phyloP scores from a whole-genome alignment of 2,797 vertebrate genomes.

The Paedocypris micromegethes region DNA sequence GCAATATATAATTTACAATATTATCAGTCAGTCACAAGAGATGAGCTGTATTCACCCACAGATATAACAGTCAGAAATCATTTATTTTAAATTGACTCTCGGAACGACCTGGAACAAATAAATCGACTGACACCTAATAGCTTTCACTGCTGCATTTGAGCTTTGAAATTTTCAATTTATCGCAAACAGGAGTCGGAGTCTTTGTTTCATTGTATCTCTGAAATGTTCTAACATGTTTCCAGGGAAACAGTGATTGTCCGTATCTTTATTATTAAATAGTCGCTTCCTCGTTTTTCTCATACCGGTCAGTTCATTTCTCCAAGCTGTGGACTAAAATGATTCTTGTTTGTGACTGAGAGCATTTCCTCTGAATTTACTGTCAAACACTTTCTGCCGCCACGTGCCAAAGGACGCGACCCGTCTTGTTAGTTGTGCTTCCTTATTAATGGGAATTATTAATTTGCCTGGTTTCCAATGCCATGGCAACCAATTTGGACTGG shows the following conservation, averaged over 20 bases:
- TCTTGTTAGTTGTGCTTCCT: conserved; percentile 34
- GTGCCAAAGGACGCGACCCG: conserved; percentile 28
- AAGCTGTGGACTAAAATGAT: background rate
- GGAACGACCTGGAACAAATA: conserved; percentile 10
- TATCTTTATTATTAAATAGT: conserved; percentile 14
- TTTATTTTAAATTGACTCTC: conserved; percentile 11
- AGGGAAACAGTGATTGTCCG: background rate
- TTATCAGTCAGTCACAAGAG: background rate
- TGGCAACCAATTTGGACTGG: conserved; percentile 59
- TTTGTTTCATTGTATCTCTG: conserved; percentile 2
- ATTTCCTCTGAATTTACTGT: background rate
- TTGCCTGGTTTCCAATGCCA: conserved; percentile 55
- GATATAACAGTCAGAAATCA: background rate
- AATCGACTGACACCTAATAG: conserved; percentile 9
- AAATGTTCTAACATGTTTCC: conserved; percentile 13
- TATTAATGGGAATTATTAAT: conserved; percentile 35
- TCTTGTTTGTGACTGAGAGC: background rate
- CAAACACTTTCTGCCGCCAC: conserved; percentile 6
- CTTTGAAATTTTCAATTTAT: background rate
- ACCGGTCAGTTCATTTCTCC: conserved; percentile 11
- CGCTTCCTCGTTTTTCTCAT: conserved; percentile 1
- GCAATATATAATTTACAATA: background rate
- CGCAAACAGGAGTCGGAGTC: background rate
- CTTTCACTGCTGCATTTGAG: conserved; percentile 15
- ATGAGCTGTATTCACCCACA: too few relatives aligned